phyloP scores from a whole-genome alignment of 2,113 vertebrate genomes.

The Rhinolophus ferrumequinum region DNA sequence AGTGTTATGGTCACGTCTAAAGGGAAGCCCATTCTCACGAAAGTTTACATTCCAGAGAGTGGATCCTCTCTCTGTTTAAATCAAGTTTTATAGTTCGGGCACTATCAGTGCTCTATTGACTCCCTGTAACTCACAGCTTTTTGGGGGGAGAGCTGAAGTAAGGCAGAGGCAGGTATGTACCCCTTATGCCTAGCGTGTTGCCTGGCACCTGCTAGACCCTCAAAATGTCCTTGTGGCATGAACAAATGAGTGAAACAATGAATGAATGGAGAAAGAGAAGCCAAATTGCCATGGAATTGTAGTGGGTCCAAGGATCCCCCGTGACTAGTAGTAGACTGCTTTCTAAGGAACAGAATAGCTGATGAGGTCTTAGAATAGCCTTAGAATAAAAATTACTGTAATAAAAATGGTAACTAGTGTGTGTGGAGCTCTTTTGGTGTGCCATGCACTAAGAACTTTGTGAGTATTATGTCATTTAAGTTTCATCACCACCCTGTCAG shows the following conservation, averaged over 20 bases:
- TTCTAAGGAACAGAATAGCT: neutral
- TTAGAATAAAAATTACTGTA: neutral
- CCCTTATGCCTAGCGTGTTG: neutral
- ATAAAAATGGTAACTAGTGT: neutral
- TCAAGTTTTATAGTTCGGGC: neutral
- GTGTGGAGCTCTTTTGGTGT: neutral
- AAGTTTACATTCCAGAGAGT: neutral
- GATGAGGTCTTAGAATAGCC: neutral
- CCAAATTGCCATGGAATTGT: neutral
- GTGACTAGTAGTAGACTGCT: accelerated
- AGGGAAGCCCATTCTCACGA: neutral
- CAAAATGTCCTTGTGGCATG: neutral
- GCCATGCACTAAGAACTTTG: neutral
- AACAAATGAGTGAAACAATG: neutral
- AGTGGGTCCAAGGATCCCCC: neutral
- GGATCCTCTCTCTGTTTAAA: neutral
- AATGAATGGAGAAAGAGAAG: neutral
- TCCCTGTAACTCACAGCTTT: neutral
- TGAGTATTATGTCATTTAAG: neutral
- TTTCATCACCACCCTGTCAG: neutral
- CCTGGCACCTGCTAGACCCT: neutral
- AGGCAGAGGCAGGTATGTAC: neutral
- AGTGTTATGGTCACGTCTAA: neutral
- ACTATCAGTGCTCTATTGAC: neutral
- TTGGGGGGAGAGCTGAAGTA: neutral